Evolutionary conservation across 2,113 vertebrate species (phyloP), one percentile per base, ranked within the genome.

Genomic region (Serinus canaria): DNA sequence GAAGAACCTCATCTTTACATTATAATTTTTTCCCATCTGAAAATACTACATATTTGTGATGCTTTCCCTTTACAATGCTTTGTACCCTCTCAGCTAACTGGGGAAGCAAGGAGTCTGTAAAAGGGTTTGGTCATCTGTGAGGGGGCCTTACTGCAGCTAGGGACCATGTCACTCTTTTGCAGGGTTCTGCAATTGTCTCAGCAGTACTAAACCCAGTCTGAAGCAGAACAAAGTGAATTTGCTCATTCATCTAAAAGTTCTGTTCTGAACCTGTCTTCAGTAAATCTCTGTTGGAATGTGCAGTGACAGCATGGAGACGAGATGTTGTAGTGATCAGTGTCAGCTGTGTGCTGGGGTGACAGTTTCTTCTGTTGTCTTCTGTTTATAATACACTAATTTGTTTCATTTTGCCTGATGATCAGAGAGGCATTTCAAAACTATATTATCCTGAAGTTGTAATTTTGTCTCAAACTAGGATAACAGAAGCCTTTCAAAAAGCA

Each of bases 401-500:
- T 79, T 92, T 76, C 9, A 66, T 46, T 74, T 53, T 85, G 22
- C 39, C 59, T 67, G 20, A 76, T 58, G 25, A 62, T 46, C 35
- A 31, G 6, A 55, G 27, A 72, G 22, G 2, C 56, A n/a, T 82
- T 91, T 76, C 31, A 49, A 35, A 87, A n/a, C 4, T 0, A 6
- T 56, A 11, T 24, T 46, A 14, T 86, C 10, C 19, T 37, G 5
- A 82, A 73, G 20, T 49, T 3, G 10, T 56, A 30, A 49, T 78
- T 72, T 74, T 95, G 43, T 92, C 68, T 92, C 62, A 60, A 84
- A 88, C 49, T 96, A 99, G 99, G 99, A 99, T 99, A 95, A 99
- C 98, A 2, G 99, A 99, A 95, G 99, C 99, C 55, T 98, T 99
- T 90, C 95, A 99, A 84, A 98, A 99, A 97, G 99, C 99, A 66